Conservation (phyloP, 92 coral and sea anemone genomes). For the Epizoanthus scotinus region DNA sequence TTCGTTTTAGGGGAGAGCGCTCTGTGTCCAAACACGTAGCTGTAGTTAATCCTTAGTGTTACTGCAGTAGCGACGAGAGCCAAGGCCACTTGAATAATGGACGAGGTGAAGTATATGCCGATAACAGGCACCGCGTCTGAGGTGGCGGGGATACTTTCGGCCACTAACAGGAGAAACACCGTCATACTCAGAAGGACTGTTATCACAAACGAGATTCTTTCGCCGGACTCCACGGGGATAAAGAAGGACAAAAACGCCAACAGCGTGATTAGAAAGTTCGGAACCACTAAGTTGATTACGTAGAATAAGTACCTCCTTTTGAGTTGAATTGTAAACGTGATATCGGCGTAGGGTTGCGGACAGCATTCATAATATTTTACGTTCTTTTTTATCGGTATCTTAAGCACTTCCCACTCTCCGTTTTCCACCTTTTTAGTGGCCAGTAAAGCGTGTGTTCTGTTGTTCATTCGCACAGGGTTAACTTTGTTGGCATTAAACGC, state of each 20-base stretch:
- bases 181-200: conserved; percentile 86
- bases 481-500: conserved; percentile 43
- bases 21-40: conserved; percentile 51
- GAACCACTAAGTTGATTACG: conserved; percentile 69
- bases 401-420: conserved; percentile 78
- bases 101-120: conserved; percentile 79
- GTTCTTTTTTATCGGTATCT: conserved; percentile 47
- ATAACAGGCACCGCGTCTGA: conserved; percentile 92
- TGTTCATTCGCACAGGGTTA: conserved; percentile 38
- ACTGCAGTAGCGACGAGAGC: conserved; percentile 90
- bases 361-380: conserved; percentile 57
- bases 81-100: conserved; percentile 80
- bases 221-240: conserved; percentile 88
- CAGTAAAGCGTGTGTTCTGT: conserved; percentile 34
- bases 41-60: conserved; percentile 77
- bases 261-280: conserved; percentile 80
- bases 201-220: conserved; percentile 84
- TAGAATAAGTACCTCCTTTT: conserved; percentile 73
- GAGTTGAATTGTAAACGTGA: conserved; percentile 59
- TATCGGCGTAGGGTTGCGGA: conserved; percentile 60
- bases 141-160: conserved; percentile 85
- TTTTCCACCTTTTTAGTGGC: conserved; percentile 63
- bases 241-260: conserved; percentile 79
- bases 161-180: conserved; percentile 78
- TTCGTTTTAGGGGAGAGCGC: conserved; percentile 58